Percentiles rank a stretch among this genome's conserved stretches.
These are phyloP conservation scores for Glaucomys volans DNA, from an alignment of 2,113 vertebrate species.

Conservation along the genomic window DNA sequence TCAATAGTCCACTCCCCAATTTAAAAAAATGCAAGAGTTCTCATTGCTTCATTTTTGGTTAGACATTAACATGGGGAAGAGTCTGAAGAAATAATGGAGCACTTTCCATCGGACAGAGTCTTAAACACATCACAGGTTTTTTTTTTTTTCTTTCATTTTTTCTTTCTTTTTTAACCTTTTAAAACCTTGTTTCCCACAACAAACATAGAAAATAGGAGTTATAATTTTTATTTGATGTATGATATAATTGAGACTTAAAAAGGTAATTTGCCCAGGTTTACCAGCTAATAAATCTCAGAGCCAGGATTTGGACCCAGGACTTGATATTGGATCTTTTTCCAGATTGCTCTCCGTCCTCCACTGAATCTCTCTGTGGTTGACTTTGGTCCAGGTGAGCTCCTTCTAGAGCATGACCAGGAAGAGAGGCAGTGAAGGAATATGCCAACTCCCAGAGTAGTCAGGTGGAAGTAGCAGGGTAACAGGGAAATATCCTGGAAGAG, in stretches of 20 bases:
- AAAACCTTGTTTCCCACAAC: background rate
- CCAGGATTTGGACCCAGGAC: background rate
- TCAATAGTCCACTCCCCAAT: background rate
- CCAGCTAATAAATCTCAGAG: background rate
- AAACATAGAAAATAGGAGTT: background rate
- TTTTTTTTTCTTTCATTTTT: too few relatives aligned
- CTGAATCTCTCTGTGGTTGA: background rate
- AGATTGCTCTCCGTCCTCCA: background rate
- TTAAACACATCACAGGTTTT: background rate
- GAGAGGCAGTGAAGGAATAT: background rate
- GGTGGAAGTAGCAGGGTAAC: background rate
- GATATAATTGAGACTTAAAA: background rate
- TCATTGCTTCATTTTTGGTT: background rate
- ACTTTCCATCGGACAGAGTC: background rate
- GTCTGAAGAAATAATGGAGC: background rate
- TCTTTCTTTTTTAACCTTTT: background rate
- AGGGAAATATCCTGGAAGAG: background rate
- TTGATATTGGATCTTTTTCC: background rate
- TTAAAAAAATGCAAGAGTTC: background rate
- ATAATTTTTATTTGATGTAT: background rate
- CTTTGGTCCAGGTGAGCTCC: background rate
- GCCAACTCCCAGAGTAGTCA: background rate
- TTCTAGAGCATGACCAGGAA: background rate
- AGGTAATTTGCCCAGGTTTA: background rate
- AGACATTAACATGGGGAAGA: background rate